Percentiles rank a stretch among this genome's conserved stretches.
phyloP scores from a whole-genome alignment of 2,113 vertebrate genomes.

The Synodontis membranacea region DNA sequence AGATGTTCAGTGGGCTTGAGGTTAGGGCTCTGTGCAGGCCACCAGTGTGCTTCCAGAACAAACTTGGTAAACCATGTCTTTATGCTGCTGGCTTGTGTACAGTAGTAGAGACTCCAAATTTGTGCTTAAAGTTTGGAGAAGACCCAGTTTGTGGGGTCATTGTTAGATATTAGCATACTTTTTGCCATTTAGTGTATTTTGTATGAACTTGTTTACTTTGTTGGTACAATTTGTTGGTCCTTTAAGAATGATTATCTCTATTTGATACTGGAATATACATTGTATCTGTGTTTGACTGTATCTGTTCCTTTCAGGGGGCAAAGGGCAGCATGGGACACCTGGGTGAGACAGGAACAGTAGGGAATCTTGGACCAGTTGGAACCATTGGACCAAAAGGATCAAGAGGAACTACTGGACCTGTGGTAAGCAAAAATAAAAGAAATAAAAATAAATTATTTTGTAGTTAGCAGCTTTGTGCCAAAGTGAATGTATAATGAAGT shows the following conservation, averaged over 20 bases:
- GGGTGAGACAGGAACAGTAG: conserved; percentile 86
- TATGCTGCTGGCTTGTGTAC: not conserved
- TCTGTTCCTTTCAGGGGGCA: conserved; percentile 75
- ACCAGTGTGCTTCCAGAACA: not conserved
- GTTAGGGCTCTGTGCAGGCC: not conserved
- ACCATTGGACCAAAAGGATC: conserved; percentile 92
- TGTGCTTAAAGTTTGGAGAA: not conserved
- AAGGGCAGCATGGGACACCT: conserved; percentile 92
- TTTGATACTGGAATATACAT: not conserved
- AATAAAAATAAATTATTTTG: not conserved
- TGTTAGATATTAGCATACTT: not conserved
- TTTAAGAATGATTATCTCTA: not conserved
- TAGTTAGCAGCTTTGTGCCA: not conserved
- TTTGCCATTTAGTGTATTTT: not conserved
- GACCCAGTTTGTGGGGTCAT: not conserved
- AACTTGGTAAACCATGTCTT: not conserved
- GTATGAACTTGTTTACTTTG: not conserved
- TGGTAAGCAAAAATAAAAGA: conserved; percentile 72
- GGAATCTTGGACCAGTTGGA: conserved; percentile 82
- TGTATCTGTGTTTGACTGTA: not conserved
- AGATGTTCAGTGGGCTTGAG: not conserved
- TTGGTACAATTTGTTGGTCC: not conserved
- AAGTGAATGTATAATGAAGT: not conserved
- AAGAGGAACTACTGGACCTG: conserved; percentile 91
- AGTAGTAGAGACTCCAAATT: not conserved